Percentiles rank a stretch among this genome's conserved stretches.
Conservation (phyloP, 2,113 vertebrate genomes). For the Sterrhoptilus dennistouni region DNA sequence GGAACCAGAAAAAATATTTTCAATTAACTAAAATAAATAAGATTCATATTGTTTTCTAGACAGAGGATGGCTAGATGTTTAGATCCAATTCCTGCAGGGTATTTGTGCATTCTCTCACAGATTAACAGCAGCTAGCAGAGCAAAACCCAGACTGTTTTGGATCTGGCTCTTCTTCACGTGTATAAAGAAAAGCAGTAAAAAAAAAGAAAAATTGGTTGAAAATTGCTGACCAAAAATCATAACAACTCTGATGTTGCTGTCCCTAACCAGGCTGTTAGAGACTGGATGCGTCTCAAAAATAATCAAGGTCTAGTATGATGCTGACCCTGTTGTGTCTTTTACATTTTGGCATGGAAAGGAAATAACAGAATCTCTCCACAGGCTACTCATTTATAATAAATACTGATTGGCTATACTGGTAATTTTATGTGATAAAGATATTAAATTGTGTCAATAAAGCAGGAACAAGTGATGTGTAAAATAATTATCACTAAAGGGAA, state of each 20-base stretch:
- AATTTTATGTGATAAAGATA: conserved; percentile 62
- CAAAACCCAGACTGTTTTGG: neutral
- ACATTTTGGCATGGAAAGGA: neutral
- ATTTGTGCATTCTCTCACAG: neutral
- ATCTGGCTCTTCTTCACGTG: neutral
- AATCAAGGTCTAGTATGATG: neutral
- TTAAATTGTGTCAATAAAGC: conserved; percentile 62
- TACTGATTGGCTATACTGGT: neutral
- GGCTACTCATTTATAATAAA: neutral
- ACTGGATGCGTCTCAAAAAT: neutral
- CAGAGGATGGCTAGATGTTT: neutral
- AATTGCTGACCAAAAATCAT: neutral
- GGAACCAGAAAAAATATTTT: neutral
- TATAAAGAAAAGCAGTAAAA: neutral
- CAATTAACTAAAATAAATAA: neutral
- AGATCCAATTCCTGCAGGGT: neutral
- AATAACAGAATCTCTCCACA: conserved; percentile 10
- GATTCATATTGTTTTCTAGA: neutral
- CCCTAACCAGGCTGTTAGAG: neutral
- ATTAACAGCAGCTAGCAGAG: neutral
- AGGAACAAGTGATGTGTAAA: conserved; percentile 73
- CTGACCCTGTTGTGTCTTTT: neutral
- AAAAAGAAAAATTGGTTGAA: neutral
- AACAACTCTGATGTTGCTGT: neutral
- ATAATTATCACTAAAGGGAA: conserved; percentile 84